Conservation (phyloP, 1,140 invertebrate species). For the Galleria mellonella region DNA sequence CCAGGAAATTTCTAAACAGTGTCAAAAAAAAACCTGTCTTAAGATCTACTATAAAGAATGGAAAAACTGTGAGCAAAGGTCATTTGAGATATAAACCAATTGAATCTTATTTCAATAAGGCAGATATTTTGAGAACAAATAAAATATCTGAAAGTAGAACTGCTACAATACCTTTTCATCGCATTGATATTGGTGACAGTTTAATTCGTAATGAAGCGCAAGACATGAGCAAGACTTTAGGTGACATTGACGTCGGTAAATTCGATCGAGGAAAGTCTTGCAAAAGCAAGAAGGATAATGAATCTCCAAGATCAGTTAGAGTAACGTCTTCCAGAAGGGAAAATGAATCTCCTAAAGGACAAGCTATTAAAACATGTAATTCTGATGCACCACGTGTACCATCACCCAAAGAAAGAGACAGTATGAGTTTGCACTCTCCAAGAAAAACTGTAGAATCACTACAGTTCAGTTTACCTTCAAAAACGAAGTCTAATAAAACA, state of each 20-base stretch:
- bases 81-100: constrained; percentile 42
- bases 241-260: constrained; percentile 32
- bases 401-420: constrained; percentile 28
- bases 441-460: constrained; percentile 35
- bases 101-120: constrained; percentile 32
- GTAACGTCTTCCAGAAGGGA: constrained; percentile 14
- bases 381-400: constrained; percentile 22
- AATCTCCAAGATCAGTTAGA: constrained; percentile 20
- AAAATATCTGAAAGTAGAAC: constrained; percentile 14
- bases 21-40: constrained; percentile 9
- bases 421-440: constrained; percentile 31
- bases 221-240: constrained; percentile 49
- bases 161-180: neutral
- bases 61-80: constrained; percentile 7
- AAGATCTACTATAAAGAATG: constrained; percentile 14
- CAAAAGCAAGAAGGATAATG: constrained; percentile 28
- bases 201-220: constrained; percentile 25
- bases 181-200: constrained; percentile 10
- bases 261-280: constrained; percentile 18
- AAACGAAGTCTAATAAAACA: constrained; percentile 37
- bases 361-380: constrained; percentile 29
- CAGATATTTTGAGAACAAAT: constrained; percentile 17
- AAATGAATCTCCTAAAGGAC: constrained; percentile 15
- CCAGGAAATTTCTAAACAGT: constrained; percentile 29
- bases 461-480: constrained; percentile 35